Evolutionary conservation across 1,140 invertebrate genomes (phyloP).

Genomic region (Brachionus rotundiformis): DNA sequence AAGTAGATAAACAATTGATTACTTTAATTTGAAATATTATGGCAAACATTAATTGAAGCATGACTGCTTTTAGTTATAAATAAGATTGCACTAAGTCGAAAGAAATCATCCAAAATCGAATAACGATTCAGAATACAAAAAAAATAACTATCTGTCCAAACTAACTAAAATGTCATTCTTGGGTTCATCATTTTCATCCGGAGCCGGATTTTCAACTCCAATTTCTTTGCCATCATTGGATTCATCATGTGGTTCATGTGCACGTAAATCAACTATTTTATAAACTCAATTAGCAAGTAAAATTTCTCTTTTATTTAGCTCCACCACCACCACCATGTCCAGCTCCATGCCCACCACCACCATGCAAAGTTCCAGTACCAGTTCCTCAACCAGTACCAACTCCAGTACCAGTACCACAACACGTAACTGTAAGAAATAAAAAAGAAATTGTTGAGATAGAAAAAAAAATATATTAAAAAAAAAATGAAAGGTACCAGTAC

Average conservation of each 20-base stretch:
- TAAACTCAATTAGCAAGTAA: background rate
- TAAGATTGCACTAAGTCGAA: background rate
- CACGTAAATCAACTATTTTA: background rate
- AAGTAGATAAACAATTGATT: background rate
- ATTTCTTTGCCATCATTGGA: background rate
- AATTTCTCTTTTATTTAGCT: background rate
- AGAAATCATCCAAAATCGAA: background rate
- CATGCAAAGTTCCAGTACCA: background rate
- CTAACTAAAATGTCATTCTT: background rate
- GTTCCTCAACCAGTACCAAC: background rate
- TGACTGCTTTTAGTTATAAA: conserved; percentile 1
- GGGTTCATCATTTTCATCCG: background rate
- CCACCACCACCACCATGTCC: background rate
- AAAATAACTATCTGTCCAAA: background rate
- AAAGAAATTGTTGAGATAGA: background rate
- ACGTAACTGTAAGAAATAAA: background rate
- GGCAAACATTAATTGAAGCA: background rate
- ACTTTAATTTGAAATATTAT: background rate
- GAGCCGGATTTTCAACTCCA: background rate
- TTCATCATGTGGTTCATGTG: background rate
- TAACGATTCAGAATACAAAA: background rate
- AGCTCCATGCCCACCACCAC: background rate
- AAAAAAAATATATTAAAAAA: background rate
- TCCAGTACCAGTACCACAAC: conserved; percentile 26
- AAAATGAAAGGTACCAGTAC: background rate